A percentile compares a stretch with the other conserved stretches of the same genome.
These are phyloP conservation scores for Drosophila tanythrix DNA, from an alignment of 2,888 invertebrate genomes.

Conservation along the genomic window DNA sequence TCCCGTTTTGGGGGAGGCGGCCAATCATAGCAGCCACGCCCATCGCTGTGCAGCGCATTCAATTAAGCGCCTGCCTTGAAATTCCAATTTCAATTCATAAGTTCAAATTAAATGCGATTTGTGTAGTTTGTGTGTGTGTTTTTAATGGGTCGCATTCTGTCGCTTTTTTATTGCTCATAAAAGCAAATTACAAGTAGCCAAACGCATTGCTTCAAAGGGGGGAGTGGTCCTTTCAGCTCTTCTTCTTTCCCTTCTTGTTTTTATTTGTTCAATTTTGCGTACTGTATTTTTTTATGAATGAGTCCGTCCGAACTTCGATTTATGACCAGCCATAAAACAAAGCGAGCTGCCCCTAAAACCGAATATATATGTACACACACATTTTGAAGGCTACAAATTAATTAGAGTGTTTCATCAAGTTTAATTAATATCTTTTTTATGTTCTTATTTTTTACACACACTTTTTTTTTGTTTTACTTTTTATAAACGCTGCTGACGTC, in stretches of 20 bases:
- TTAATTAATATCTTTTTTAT: constrained; percentile 48
- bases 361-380: constrained; percentile 12
- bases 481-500: constrained; percentile 42
- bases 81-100: constrained; percentile 54
- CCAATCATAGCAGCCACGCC: constrained; percentile 30
- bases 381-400: constrained; percentile 54
- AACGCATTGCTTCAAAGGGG: constrained; percentile 19
- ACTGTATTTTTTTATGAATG: constrained; percentile 32
- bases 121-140: constrained; percentile 33
- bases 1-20: constrained; percentile 27
- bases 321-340: constrained; percentile 42
- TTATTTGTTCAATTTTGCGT: constrained; percentile 23
- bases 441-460: not conserved
- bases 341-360: constrained; percentile 25
- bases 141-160: constrained; percentile 33
- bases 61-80: constrained; percentile 50
- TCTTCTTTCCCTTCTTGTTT: not conserved
- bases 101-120: constrained; percentile 55
- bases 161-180: constrained; percentile 62
- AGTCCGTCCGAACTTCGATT: constrained; percentile 50
- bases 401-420: constrained; percentile 60
- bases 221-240: not conserved
- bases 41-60: constrained; percentile 29
- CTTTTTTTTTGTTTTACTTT: not conserved
- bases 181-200: constrained; percentile 49